Percentiles rank a stretch among this genome's conserved stretches.
Conservation (phyloP, 2,113 vertebrate species). For the Oncorhynchus nerka region DNA sequence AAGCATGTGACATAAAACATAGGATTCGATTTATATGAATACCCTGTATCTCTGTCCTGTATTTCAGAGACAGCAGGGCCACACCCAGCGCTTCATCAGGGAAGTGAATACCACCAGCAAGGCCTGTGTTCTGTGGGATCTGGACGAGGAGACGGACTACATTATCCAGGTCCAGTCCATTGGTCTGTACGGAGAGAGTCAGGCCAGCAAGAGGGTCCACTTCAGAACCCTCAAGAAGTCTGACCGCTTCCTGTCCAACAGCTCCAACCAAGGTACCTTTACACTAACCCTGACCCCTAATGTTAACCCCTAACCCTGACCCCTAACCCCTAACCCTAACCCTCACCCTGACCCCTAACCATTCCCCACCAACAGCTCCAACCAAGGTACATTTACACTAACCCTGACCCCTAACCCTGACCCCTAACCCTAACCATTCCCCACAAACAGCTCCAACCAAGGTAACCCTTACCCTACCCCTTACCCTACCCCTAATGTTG, state of each 20-base stretch:
- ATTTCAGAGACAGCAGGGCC: constrained; percentile 87
- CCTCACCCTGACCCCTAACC: no score
- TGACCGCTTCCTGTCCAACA: constrained; percentile 89
- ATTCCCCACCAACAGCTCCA: no score
- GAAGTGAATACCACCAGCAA: constrained; percentile 97
- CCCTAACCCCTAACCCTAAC: no score
- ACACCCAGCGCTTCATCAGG: constrained; percentile 92
- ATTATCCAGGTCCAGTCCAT: constrained; percentile 96
- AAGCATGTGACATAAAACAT: no score
- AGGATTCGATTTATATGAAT: no score
- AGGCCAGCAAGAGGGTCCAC: constrained; percentile 88
- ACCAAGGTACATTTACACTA: no score
- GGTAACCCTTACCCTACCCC: no score
- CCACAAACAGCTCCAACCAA: no score
- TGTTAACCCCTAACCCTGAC: no score
- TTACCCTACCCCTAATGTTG: no score
- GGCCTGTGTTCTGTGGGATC: constrained; percentile 93
- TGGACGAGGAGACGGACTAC: constrained; percentile 94
- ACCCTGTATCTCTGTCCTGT: background rate
- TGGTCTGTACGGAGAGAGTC: constrained; percentile 90
- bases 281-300: constrained; percentile 1
- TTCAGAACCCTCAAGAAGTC: constrained; percentile 93
- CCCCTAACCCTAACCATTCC: no score
- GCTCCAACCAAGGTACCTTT: constrained; percentile 88
- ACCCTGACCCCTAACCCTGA: no score